Conservation (phyloP, 2,888 invertebrate genomes). For the Eretmocerus hayati region DNA sequence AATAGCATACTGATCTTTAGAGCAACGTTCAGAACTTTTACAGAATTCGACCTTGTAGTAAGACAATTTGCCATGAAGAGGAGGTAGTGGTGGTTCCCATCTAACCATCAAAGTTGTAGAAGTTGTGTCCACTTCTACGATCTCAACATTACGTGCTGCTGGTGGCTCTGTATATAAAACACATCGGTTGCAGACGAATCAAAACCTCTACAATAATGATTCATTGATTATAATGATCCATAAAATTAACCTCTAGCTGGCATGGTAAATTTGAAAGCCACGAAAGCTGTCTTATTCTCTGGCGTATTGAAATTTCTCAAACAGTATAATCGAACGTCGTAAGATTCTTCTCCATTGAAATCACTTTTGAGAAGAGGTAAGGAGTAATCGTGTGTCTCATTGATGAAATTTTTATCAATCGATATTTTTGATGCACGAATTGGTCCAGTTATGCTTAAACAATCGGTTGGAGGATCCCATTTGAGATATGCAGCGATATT, state of each 20-base stretch:
- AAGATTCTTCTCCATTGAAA: conserved; percentile 22
- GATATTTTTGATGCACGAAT: conserved; percentile 18
- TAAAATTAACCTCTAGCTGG: conserved; percentile 24
- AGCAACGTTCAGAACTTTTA: not conserved
- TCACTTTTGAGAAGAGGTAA: not conserved
- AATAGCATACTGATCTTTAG: not conserved
- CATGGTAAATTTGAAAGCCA: conserved; percentile 11
- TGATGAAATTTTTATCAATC: conserved; percentile 19
- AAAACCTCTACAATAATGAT: not conserved
- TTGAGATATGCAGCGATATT: conserved; percentile 2
- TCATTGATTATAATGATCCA: not conserved
- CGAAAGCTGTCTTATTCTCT: conserved; percentile 8
- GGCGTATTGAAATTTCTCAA: conserved; percentile 13
- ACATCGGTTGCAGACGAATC: no score
- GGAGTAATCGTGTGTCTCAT: not conserved
- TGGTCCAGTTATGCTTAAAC: conserved; percentile 27
- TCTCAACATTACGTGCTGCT: conserved; percentile 22
- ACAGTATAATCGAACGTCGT: conserved; percentile 21
- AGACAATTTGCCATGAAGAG: conserved; percentile 27
- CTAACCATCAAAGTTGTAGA: conserved; percentile 15
- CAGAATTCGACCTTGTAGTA: conserved; percentile 21
- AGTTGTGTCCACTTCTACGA: conserved; percentile 24
- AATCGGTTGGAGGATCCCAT: conserved; percentile 30
- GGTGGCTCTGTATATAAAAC: conserved; percentile 25
- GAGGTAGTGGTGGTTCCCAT: conserved; percentile 29